phyloP scores from a whole-genome alignment of 2,888 invertebrate species.

The Brassicogethes aeneus region DNA sequence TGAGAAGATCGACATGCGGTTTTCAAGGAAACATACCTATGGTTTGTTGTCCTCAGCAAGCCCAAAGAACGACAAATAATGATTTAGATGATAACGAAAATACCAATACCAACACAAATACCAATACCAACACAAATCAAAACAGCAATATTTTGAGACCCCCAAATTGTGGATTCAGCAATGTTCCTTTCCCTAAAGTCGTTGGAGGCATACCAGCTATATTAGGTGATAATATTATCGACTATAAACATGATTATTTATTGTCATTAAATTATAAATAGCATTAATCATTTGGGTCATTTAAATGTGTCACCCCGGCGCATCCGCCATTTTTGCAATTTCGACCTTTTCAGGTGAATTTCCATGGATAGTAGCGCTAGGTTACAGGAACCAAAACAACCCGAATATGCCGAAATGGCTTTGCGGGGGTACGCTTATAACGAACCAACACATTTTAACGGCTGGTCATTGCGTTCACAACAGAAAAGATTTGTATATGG shows the following conservation, averaged over 20 bases:
- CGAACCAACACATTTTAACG: constrained; percentile 62
- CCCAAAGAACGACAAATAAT: constrained; percentile 1
- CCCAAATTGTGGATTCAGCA: constrained; percentile 55
- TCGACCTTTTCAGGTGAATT: constrained; percentile 57
- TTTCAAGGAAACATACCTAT: not conserved
- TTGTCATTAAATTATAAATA: too few species aligned
- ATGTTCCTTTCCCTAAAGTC: constrained; percentile 49
- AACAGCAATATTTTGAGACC: constrained; percentile 26
- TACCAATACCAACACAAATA: not conserved
- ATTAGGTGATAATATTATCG: too few species aligned
- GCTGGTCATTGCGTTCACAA: constrained; percentile 66
- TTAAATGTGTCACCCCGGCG: too few species aligned
- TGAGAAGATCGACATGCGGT: not conserved
- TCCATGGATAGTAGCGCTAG: constrained; percentile 73
- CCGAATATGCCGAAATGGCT: constrained; percentile 40
- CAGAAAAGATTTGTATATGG: constrained; percentile 51
- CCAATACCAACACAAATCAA: not conserved
- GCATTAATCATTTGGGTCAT: too few species aligned
- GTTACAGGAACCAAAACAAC: constrained; percentile 48
- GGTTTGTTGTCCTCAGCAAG: not conserved
- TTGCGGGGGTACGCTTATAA: constrained; percentile 63
- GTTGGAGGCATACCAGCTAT: constrained; percentile 64
- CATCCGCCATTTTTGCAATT: too few species aligned
- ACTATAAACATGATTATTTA: too few species aligned
- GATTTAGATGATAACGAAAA: constrained; percentile 1